These are phyloP conservation scores for Anthopleura xanthogrammica DNA, from an alignment of 92 coral and sea anemone genomes.

Conservation along the genomic window DNA sequence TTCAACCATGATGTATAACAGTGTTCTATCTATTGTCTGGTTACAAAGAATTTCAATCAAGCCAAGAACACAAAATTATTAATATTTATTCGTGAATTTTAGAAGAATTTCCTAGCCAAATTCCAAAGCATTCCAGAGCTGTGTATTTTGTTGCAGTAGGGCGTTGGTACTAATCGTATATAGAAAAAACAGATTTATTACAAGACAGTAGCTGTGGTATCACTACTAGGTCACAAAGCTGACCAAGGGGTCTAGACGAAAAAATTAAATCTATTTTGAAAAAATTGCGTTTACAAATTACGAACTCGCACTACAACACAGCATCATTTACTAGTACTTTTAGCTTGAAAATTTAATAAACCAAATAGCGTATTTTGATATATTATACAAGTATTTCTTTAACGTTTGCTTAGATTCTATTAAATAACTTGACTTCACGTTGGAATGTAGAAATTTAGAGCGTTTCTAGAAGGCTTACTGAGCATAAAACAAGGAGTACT, in stretches of 20 bases:
- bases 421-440: background rate
- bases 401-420: background rate
- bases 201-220: background rate
- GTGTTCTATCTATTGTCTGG: background rate
- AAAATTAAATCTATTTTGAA: slow-evolving; percentile 17
- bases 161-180: slow-evolving; percentile 17
- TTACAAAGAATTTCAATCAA: background rate
- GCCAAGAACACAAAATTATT: background rate
- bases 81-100: background rate
- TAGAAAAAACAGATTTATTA: background rate
- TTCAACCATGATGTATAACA: background rate
- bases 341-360: background rate
- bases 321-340: background rate
- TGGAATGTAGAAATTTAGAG: slow-evolving; percentile 16
- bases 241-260: slow-evolving; percentile 21
- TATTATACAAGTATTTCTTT: background rate
- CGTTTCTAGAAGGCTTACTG: background rate
- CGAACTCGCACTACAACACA: background rate
- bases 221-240: slow-evolving; percentile 15
- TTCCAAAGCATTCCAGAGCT: background rate
- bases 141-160: slow-evolving; percentile 1
- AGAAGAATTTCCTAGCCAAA: background rate
- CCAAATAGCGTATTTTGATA: background rate
- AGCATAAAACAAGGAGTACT: background rate
- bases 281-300: background rate